Conservation (phyloP, 2,888 invertebrate genomes). For the Tenodera sinensis region DNA sequence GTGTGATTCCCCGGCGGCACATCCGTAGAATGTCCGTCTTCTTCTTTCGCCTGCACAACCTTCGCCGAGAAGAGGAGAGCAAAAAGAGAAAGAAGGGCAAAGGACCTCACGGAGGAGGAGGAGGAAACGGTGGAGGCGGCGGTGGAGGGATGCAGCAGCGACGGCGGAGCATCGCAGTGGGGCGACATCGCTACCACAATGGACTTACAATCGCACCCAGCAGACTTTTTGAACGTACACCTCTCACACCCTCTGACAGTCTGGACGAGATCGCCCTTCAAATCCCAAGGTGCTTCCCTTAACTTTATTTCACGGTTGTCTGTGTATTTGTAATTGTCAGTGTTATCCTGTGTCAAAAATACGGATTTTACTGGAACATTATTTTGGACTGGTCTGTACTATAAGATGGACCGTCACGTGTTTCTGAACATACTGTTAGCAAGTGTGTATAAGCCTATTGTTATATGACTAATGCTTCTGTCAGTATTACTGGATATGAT, state of each 20-base stretch:
- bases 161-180: conserved; percentile 41
- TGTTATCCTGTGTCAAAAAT: neutral
- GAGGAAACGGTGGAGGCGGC: conserved; percentile 35
- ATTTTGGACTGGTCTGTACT: no score
- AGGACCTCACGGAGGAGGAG: conserved; percentile 6
- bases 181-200: conserved; percentile 52
- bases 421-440: no score
- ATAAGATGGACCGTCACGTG: no score
- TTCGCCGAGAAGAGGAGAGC: conserved; percentile 78
- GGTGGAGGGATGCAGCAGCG: conserved; percentile 31
- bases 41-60: conserved; percentile 91
- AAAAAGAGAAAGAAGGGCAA: conserved; percentile 56
- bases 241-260: conserved; percentile 81
- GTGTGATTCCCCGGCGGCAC: neutral
- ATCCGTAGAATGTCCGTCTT: conserved; percentile 75
- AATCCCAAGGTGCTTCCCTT: conserved; percentile 75
- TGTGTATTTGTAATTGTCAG: neutral
- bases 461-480: no score
- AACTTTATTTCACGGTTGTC: neutral
- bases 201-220: conserved; percentile 70
- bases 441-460: no score
- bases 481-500: no score
- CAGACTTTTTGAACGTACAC: conserved; percentile 78
- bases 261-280: conserved; percentile 88
- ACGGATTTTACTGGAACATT: no score